Percentiles rank a stretch among this genome's conserved stretches.
phyloP scores from a whole-genome alignment of 2,888 invertebrate species.

The Omphaloscelis lunosa region DNA sequence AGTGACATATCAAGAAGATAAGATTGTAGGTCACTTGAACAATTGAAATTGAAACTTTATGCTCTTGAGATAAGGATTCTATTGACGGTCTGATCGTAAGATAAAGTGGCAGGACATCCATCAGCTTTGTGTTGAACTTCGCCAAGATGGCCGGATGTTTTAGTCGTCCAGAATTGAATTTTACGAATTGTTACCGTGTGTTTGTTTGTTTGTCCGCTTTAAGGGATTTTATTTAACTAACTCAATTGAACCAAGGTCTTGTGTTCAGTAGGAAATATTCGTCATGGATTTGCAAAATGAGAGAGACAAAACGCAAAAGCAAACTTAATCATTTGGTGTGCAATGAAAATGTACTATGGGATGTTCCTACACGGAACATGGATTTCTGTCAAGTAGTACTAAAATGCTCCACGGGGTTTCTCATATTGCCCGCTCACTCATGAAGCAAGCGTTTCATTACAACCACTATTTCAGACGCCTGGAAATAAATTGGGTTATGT shows the following conservation, averaged over 20 bases:
- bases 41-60: constrained; percentile 48
- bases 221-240: constrained; percentile 13
- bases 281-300: not conserved
- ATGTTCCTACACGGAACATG: not conserved
- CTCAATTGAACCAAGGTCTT: not conserved
- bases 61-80: constrained; percentile 39
- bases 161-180: constrained; percentile 56
- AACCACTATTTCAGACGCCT: not conserved
- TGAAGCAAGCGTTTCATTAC: not conserved
- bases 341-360: not conserved
- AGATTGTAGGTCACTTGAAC: constrained; percentile 29
- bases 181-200: constrained; percentile 46
- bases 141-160: constrained; percentile 63
- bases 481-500: not conserved
- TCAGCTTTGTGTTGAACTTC: constrained; percentile 54
- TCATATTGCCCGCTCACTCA: not conserved
- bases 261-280: not conserved
- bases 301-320: not conserved
- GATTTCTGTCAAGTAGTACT: not conserved
- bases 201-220: constrained; percentile 32
- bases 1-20: constrained; percentile 22
- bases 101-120: constrained; percentile 44
- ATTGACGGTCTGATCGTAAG: constrained; percentile 33
- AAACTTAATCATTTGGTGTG: not conserved
- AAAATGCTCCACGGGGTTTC: not conserved